Base-by-base conservation (phyloP, 2,888 invertebrate genomes). In the Anoplius nigerrimus region DNA sequence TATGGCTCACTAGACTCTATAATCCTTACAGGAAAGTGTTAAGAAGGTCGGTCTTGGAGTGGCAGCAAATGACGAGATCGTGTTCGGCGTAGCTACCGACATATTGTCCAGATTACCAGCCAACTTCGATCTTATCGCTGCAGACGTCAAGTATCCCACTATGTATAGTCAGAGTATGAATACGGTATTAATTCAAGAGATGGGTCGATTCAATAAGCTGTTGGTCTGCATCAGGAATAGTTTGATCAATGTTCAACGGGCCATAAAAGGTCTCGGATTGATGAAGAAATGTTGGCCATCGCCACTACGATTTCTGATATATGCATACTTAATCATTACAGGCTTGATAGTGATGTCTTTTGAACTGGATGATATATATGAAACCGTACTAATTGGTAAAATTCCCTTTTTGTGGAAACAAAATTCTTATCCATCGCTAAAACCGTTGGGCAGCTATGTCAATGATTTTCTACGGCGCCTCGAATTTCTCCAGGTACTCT, bases 381-480 rank as follows among this genome's bases (percentile, higher is more conserved):
- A 93, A 58, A 95, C 96, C 76, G 95, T 98, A 83, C 90, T 97
- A 71, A 94, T 94, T 71, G 95, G 95, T 3, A 94, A 92, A 88
- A 94, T 97, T 79, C 98, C 98, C 0, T 90, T 90, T 42, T 90
- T 95, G 88, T 98, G 98, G 98, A 93, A 93, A 69, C 92, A 92
- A 79, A 93, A 93, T 83, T 97, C 97, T 8, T 98, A 98, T 89
- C 98, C 97, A 0, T 97, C 97, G 3, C 90, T 97, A 27, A 98
- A 98, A 87, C 96, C 97, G 0, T 91, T 98, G 15, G 96, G 95
- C 24, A 94, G 95, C 80, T 98, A 97, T 86, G 91, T 97, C 62
- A 92, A 92, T 74, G 98, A 98, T 87, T 93, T 98, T 81, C 88
- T 97, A n/a, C 92, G 92, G 0, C 92, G 98, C 75, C 90, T 98